Percentiles rank a stretch among this genome's conserved stretches.
Evolutionary conservation across 2,113 vertebrate species (phyloP).

Genomic region (Calypte anna): DNA sequence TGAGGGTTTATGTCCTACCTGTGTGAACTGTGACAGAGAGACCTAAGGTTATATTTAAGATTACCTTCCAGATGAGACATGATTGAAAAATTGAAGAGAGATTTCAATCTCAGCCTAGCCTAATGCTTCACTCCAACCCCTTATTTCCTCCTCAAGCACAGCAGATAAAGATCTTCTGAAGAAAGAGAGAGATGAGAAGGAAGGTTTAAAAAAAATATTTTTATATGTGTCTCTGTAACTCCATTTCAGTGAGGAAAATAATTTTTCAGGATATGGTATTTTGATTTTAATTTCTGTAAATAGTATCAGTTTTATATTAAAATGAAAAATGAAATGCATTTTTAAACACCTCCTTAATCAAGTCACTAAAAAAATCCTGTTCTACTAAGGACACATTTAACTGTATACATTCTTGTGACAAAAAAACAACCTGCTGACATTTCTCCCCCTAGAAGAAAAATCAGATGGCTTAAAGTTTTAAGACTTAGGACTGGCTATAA

Average conservation of each 20-base stretch:
- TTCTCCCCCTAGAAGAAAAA: constrained; percentile 13
- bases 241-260: neutral
- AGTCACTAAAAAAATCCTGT: neutral
- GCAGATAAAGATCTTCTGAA: constrained; percentile 8
- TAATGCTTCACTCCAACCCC: neutral
- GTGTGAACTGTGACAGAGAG: neutral
- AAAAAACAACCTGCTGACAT: neutral
- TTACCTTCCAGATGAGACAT: neutral
- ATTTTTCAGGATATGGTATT: neutral
- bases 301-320: neutral
- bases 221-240: neutral
- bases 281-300: neutral
- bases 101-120: neutral
- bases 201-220: neutral
- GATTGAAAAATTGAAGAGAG: neutral
- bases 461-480: neutral
- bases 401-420: neutral
- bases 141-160: neutral
- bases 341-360: constrained; percentile 8
- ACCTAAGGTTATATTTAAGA: neutral
- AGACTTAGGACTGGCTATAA: neutral
- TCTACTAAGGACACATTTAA: neutral
- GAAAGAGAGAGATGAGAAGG: neutral
- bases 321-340: neutral
- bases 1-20: neutral